Percentiles rank a stretch among this genome's conserved stretches.
These are phyloP conservation scores for Holcopasites calliopsidis DNA, from an alignment of 1,140 invertebrate genomes.

Conservation along the genomic window DNA sequence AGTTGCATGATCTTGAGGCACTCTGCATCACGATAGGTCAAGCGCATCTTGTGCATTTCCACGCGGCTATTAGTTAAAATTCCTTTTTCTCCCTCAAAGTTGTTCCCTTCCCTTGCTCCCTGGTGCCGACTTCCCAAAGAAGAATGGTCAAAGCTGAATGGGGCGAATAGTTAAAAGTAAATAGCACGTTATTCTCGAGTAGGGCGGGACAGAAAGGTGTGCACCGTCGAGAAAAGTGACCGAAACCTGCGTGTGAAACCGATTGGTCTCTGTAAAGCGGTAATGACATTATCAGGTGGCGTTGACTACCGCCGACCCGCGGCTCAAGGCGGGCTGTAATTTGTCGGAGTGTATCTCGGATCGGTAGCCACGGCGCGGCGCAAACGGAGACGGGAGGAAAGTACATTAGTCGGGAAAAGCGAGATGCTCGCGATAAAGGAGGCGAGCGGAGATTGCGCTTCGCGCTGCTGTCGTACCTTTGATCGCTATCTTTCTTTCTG, in stretches of 20 bases:
- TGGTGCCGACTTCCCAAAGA: not conserved
- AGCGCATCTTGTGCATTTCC: too few species aligned
- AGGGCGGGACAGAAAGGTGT: too few species aligned
- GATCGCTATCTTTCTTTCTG: not conserved
- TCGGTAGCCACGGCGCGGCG: constrained; percentile 22
- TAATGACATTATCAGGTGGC: constrained; percentile 28
- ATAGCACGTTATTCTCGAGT: not conserved
- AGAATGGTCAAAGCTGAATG: too few species aligned
- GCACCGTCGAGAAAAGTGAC: not conserved
- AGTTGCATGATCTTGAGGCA: too few species aligned
- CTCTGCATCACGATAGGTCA: too few species aligned
- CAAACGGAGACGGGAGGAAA: constrained; percentile 15
- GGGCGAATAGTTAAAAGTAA: not conserved
- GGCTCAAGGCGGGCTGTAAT: constrained; percentile 3
- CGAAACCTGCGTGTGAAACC: not conserved
- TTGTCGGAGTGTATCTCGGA: constrained; percentile 27
- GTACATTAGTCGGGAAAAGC: constrained; percentile 10
- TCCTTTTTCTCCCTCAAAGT: too few species aligned
- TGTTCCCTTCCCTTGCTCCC: not conserved
- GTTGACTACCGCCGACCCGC: not conserved
- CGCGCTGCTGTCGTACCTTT: not conserved
- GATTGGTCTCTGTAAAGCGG: not conserved
- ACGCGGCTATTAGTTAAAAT: too few species aligned
- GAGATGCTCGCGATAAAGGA: constrained; percentile 37
- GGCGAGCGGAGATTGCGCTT: not conserved